Conservation (phyloP, 2,797 vertebrate species). For the Chelon labrosus region DNA sequence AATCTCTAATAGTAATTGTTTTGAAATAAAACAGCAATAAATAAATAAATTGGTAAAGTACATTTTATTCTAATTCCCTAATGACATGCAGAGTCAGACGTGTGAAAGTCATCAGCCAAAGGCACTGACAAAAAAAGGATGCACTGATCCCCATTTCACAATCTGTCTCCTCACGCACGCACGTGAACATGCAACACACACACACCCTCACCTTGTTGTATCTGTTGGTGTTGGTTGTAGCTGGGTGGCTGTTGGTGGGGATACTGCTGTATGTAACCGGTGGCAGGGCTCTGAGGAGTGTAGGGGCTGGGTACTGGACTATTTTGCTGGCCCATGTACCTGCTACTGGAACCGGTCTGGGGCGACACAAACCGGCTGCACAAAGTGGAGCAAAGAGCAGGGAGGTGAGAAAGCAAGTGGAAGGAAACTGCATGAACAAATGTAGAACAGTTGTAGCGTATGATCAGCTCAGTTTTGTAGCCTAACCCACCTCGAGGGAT, state of each 20-base stretch:
- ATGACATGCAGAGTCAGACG: neutral
- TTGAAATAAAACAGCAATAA: neutral
- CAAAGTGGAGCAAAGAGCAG: constrained; percentile 4
- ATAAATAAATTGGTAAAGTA: neutral
- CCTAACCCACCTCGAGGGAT: constrained; percentile 91
- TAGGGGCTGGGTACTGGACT: constrained; percentile 98
- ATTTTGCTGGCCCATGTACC: constrained; percentile 95
- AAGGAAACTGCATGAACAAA: neutral
- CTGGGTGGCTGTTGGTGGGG: constrained; percentile 91
- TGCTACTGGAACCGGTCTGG: constrained; percentile 92
- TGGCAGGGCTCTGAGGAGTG: constrained; percentile 94
- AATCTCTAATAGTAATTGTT: neutral
- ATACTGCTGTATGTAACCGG: constrained; percentile 96
- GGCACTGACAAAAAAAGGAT: neutral
- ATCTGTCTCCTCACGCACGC: neutral
- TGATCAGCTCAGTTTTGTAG: neutral
- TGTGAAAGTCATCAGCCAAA: neutral
- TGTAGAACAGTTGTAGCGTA: neutral
- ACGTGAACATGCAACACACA: neutral
- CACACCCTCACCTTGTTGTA: constrained; percentile 90
- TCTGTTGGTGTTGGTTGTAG: constrained; percentile 95
- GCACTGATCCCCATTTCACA: constrained; percentile 1
- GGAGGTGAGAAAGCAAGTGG: neutral
- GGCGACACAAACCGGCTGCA: constrained; percentile 93
- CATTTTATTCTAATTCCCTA: neutral